phyloP scores from a whole-genome alignment of 2,797 vertebrate genomes.

The Crax fasciolata region DNA sequence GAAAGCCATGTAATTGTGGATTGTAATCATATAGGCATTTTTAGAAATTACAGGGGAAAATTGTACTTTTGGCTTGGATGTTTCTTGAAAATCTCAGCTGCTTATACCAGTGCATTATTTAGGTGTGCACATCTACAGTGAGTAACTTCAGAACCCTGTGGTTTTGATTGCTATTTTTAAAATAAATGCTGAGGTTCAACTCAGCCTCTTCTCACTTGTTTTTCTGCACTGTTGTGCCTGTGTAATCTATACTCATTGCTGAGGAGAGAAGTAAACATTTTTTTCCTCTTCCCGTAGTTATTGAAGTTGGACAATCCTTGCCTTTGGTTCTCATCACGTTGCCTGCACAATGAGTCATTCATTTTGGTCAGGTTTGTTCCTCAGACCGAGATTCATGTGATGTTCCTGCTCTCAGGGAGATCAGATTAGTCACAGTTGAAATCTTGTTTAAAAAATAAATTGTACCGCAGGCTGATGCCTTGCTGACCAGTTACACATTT shows the following conservation, averaged over 20 bases:
- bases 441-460: constrained; percentile 46
- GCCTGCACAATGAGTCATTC: constrained; percentile 62
- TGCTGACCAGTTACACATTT: not conserved
- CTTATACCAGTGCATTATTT: not conserved
- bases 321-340: constrained; percentile 64
- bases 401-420: constrained; percentile 29
- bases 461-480: not conserved
- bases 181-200: not conserved
- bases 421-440: constrained; percentile 69
- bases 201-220: not conserved
- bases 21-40: not conserved
- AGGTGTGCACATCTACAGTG: not conserved
- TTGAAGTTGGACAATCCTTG: constrained; percentile 28
- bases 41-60: not conserved
- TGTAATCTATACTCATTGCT: not conserved
- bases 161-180: not conserved
- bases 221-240: not conserved
- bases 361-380: constrained; percentile 52
- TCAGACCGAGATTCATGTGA: constrained; percentile 64
- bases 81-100: not conserved
- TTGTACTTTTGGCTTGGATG: not conserved
- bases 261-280: not conserved
- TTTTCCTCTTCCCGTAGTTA: constrained; percentile 1
- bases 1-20: not conserved
- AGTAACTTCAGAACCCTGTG: not conserved